A percentile compares a stretch with the other conserved stretches of the same genome.
Conservation (phyloP, 2,888 invertebrate species). For the Nomada fucata region DNA sequence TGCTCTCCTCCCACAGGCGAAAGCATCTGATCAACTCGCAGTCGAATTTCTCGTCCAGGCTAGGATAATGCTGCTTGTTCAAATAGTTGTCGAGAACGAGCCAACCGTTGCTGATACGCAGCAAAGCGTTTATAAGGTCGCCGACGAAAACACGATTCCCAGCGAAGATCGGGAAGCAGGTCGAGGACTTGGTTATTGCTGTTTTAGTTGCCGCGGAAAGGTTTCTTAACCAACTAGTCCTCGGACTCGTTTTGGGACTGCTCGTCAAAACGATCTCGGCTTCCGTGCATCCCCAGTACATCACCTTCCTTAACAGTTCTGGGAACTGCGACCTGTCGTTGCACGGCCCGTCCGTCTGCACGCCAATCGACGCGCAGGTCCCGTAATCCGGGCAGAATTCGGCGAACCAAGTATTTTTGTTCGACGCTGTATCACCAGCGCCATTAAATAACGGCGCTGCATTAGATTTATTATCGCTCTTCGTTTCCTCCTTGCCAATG, state of each 20-base stretch:
- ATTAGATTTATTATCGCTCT: constrained; percentile 44
- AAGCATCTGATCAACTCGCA: constrained; percentile 72
- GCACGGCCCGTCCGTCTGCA: constrained; percentile 70
- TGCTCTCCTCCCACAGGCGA: constrained; percentile 76
- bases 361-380: constrained; percentile 62
- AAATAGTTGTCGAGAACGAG: constrained; percentile 80
- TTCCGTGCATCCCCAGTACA: constrained; percentile 78
- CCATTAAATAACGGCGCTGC: constrained; percentile 67
- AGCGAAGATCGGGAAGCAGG: constrained; percentile 78
- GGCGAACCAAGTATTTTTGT: constrained; percentile 73
- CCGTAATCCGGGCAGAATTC: constrained; percentile 69
- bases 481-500: constrained; percentile 65
- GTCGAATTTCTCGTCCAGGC: constrained; percentile 74
- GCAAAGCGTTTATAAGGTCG: constrained; percentile 77
- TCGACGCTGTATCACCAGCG: constrained; percentile 73
- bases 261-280: constrained; percentile 75
- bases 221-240: constrained; percentile 72
- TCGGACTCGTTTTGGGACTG: constrained; percentile 52
- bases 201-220: constrained; percentile 77
- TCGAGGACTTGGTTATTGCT: constrained; percentile 78
- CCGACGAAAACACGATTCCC: constrained; percentile 75
- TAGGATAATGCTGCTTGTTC: constrained; percentile 79
- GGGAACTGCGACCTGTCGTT: constrained; percentile 67
- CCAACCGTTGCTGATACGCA: constrained; percentile 81
- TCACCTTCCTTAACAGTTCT: constrained; percentile 75